Percentiles rank a stretch among this genome's conserved stretches.
Conservation (phyloP, 2,797 vertebrate genomes). For the Tadarida brasiliensis region DNA sequence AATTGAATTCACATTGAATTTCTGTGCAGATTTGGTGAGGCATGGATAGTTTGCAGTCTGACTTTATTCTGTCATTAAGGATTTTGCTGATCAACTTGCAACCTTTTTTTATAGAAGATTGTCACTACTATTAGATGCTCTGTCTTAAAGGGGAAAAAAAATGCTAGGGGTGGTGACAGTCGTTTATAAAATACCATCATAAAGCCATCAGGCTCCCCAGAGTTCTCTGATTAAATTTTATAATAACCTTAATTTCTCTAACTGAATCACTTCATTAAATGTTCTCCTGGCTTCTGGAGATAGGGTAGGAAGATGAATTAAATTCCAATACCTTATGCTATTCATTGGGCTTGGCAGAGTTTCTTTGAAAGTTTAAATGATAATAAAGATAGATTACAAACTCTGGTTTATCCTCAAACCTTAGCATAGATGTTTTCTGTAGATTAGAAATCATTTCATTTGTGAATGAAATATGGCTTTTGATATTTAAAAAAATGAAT, state of each 20-base stretch:
- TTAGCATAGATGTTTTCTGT: slow-evolving; percentile 51
- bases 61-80: background rate
- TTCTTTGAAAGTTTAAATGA: slow-evolving; percentile 58
- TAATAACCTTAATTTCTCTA: slow-evolving; percentile 73
- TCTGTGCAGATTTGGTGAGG: background rate
- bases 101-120: background rate
- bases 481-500: background rate
- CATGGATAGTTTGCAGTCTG: background rate
- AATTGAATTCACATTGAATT: background rate
- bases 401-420: slow-evolving; percentile 7
- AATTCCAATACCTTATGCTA: slow-evolving; percentile 50
- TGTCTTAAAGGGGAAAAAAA: background rate
- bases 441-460: slow-evolving; percentile 59
- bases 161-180: background rate
- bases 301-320: slow-evolving; percentile 59
- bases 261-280: slow-evolving; percentile 69
- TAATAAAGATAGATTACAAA: slow-evolving; percentile 54
- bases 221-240: slow-evolving; percentile 68
- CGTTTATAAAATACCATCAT: slow-evolving; percentile 65
- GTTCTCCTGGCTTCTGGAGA: slow-evolving; percentile 66
- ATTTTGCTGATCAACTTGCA: background rate
- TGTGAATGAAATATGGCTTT: slow-evolving; percentile 39
- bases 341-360: slow-evolving; percentile 56
- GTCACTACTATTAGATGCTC: background rate
- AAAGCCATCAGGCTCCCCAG: slow-evolving; percentile 42